phyloP scores from a whole-genome alignment of 1,140 invertebrate species.

The Tetraneura akinire region DNA sequence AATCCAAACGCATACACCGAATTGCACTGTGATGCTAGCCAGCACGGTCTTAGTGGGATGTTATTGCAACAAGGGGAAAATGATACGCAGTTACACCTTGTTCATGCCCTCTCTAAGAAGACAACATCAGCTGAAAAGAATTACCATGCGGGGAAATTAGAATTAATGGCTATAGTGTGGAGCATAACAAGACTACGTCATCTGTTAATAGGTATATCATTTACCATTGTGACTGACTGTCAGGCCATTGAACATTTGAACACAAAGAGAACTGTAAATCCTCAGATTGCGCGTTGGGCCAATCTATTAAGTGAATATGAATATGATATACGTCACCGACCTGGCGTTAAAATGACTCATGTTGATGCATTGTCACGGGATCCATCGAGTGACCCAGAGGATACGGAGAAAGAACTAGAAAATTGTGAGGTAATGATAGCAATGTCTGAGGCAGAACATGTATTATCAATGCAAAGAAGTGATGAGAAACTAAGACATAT shows the following conservation, averaged over 20 bases:
- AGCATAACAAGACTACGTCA: not conserved
- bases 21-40: conserved; percentile 39
- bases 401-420: not conserved
- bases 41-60: not conserved
- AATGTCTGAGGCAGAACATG: not conserved
- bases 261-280: conserved; percentile 53
- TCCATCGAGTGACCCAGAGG: not conserved
- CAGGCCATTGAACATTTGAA: conserved; percentile 32
- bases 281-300: conserved; percentile 57
- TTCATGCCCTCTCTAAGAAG: conserved; percentile 24
- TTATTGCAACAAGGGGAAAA: conserved; percentile 20
- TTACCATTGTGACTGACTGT: conserved; percentile 10
- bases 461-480: not conserved
- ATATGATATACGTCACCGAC: conserved; percentile 55
- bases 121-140: conserved; percentile 11
- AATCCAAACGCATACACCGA: conserved; percentile 21
- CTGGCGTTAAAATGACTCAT: conserved; percentile 56
- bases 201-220: not conserved
- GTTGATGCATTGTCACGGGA: conserved; percentile 57
- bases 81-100: conserved; percentile 4
- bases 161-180: not conserved
- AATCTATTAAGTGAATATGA: conserved; percentile 54
- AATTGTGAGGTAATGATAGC: not conserved
- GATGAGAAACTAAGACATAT: not conserved
- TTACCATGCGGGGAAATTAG: conserved; percentile 21